phyloP scores from a whole-genome alignment of 2,888 invertebrate species.

The Cephus sareptanus region DNA sequence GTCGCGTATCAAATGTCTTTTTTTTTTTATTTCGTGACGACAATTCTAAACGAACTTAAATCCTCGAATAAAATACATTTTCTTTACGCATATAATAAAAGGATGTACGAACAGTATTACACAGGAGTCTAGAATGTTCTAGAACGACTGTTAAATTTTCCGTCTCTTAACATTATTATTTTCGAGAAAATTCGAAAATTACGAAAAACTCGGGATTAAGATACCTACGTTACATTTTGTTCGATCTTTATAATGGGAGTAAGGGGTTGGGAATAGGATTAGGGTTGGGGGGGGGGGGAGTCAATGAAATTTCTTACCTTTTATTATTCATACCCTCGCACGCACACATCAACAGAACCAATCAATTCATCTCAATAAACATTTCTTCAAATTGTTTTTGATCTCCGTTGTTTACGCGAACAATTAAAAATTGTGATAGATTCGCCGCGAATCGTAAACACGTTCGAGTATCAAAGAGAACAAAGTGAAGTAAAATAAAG shows the following conservation, averaged over 20 bases:
- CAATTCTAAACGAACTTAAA: neutral
- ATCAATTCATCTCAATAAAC: slow-evolving; percentile 46
- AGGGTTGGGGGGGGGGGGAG: slow-evolving; percentile 22
- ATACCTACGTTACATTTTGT: too few relatives aligned
- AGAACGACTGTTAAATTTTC: too few relatives aligned
- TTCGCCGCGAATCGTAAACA: slow-evolving; percentile 22
- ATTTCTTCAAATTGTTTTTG: slow-evolving; percentile 29
- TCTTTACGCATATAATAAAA: too few relatives aligned
- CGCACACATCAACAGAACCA: slow-evolving; percentile 39
- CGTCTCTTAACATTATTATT: too few relatives aligned
- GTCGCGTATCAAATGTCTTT: too few relatives aligned
- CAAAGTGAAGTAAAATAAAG: slow-evolving; percentile 24
- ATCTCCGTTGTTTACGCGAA: slow-evolving; percentile 37
- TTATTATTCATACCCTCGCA: slow-evolving; percentile 35
- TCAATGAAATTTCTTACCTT: slow-evolving; percentile 36
- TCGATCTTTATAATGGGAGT: too few relatives aligned
- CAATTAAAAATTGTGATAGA: slow-evolving; percentile 47
- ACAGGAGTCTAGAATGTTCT: too few relatives aligned
- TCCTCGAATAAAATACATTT: too few relatives aligned
- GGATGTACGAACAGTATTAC: too few relatives aligned
- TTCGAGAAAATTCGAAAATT: too few relatives aligned
- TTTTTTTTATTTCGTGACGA: neutral
- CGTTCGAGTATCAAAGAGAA: slow-evolving; percentile 23
- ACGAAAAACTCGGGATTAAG: too few relatives aligned
- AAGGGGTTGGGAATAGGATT: too few relatives aligned